These are phyloP conservation scores for Platypus cylindrus DNA, from an alignment of 2,888 invertebrate genomes.

Conservation along the genomic window DNA sequence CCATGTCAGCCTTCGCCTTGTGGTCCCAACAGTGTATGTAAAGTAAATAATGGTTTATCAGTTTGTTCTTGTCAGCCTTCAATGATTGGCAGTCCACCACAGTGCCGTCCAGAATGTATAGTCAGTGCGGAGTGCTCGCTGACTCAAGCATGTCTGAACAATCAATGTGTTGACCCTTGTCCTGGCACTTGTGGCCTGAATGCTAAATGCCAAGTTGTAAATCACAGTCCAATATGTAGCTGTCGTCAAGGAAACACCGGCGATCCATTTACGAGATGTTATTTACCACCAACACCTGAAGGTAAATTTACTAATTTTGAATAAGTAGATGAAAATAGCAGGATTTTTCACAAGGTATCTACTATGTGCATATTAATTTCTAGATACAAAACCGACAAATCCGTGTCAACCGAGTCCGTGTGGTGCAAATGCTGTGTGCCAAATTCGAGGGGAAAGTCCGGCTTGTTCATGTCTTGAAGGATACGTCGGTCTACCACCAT, in stretches of 20 bases:
- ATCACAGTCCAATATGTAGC: conserved; percentile 68
- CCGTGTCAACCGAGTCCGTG: conserved; percentile 58
- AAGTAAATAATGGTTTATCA: conserved; percentile 42
- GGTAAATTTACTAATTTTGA: conserved; percentile 18
- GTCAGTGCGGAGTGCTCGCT: conserved; percentile 67
- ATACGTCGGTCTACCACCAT: conserved; percentile 50
- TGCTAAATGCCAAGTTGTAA: conserved; percentile 64
- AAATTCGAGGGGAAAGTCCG: conserved; percentile 33
- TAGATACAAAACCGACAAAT: conserved; percentile 33
- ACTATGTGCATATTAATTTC: conserved; percentile 14
- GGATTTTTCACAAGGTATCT: no score
- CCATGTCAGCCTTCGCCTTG: conserved; percentile 63
- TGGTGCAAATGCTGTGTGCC: conserved; percentile 44
- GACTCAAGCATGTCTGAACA: conserved; percentile 66
- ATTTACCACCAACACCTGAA: conserved; percentile 31
- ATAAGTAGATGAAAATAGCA: no score
- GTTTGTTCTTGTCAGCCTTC: conserved; percentile 58
- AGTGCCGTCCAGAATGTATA: conserved; percentile 66
- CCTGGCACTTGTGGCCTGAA: conserved; percentile 62
- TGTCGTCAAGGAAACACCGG: conserved; percentile 58
- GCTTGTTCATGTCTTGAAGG: conserved; percentile 49
- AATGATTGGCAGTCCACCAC: conserved; percentile 62
- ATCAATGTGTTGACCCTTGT: conserved; percentile 72
- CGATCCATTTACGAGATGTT: conserved; percentile 63
- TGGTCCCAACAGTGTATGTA: conserved; percentile 55